Base-by-base conservation (phyloP, 2,888 invertebrate genomes). In the Rhogogaster chlorosoma region DNA sequence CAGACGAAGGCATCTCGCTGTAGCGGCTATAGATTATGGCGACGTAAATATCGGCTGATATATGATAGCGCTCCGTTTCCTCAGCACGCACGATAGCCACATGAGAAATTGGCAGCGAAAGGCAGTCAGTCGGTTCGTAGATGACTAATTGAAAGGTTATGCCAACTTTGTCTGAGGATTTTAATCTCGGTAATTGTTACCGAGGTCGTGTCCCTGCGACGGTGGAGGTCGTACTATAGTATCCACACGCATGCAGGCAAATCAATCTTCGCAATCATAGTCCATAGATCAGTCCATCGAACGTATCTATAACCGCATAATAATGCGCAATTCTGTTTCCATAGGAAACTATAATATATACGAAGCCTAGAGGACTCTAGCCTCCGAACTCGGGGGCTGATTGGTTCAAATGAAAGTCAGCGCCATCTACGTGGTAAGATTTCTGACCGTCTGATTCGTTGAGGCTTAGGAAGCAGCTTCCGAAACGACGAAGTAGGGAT, bases 111-210 rank as follows among this genome's bases (percentile, higher is more conserved):
- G 71, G 42, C 77, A 77, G 29, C 45, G 49, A 77, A 77, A 45
- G 61, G 32, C 77, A 29, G 77, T 77, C 77, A 29, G 77, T 77
- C 77, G 77, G 22, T 73, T 77, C 18, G 77, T 49, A 29, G 53
- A 77, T 77, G 77, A 77, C 77, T 77, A 77, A 77, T 77, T 77
- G 77, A 53, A 77, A 49, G 29, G 77, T 77, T 77, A 77, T 77
- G 53, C 77, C 77, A 77, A 53, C 49, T 77, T 77, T 53, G 49
- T 53, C 32, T 32, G 77, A 22, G 53, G 29, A 53, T 77, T 77
- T 77, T 53, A 53, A 77, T 49, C 53, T 32, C 49, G 32, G 53
- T 77, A 77, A 77, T 77, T 53, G 53, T 77, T 77, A 38, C 49
- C 77, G 77, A 77, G 77, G 77, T 77, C 77, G 36, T 49, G 53